Percentiles rank a stretch among this genome's conserved stretches.
Evolutionary conservation across 2,113 vertebrate species (phyloP).

Genomic region (Bos taurus): DNA sequence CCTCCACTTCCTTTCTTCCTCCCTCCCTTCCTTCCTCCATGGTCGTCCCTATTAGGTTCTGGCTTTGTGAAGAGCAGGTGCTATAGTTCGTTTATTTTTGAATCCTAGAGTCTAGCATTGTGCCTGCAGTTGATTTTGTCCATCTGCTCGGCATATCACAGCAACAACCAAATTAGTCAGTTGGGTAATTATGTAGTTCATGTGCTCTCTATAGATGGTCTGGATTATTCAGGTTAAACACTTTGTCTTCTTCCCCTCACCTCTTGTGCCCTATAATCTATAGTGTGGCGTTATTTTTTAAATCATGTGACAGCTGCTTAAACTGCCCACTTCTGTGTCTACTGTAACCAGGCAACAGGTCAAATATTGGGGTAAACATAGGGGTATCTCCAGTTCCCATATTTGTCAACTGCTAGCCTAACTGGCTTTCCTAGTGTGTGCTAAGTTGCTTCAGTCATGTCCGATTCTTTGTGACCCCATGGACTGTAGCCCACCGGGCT

Average conservation of each 20-base stretch:
- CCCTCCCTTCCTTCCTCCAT: background rate
- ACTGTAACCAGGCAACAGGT: background rate
- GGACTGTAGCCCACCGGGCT: background rate
- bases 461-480: background rate
- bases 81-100: background rate
- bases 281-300: background rate
- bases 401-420: background rate
- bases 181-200: background rate
- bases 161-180: background rate
- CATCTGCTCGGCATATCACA: background rate
- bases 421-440: background rate
- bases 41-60: background rate
- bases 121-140: background rate
- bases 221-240: background rate
- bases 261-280: background rate
- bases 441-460: rapidly evolving
- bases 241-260: background rate
- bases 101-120: background rate
- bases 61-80: background rate
- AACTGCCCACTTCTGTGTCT: background rate
- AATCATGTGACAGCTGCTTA: background rate
- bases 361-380: background rate
- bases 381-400: background rate
- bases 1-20: background rate
- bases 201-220: background rate